Conservation (phyloP, 2,797 vertebrate species). For the Leptodactylus fallax region DNA sequence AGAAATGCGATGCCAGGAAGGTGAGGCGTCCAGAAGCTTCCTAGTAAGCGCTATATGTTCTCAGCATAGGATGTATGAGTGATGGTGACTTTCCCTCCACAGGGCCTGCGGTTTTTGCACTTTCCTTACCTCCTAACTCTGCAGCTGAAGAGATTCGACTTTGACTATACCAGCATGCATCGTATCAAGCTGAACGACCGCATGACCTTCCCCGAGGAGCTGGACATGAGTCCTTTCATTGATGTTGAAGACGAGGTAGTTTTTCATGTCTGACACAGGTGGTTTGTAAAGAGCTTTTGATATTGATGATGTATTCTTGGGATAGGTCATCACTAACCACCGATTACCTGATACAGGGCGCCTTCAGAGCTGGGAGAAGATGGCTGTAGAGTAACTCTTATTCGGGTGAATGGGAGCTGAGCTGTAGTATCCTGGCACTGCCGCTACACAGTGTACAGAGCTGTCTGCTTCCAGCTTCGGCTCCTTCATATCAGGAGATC, state of each 20-base stretch:
- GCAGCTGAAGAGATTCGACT: conserved; percentile 98
- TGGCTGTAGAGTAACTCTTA: too few species aligned
- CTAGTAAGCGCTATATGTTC: neutral
- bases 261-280: too few species aligned
- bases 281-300: too few species aligned
- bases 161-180: conserved; percentile 99
- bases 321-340: too few species aligned
- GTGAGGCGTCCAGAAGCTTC: conserved; percentile 71
- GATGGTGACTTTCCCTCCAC: conserved; percentile 22
- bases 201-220: conserved; percentile 97
- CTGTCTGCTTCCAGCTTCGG: too few species aligned
- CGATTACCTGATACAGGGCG: too few species aligned
- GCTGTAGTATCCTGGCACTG: too few species aligned
- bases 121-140: conserved; percentile 96
- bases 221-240: conserved; percentile 98
- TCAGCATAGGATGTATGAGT: neutral
- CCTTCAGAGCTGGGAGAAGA: too few species aligned
- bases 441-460: too few species aligned
- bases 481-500: too few species aligned
- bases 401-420: too few species aligned
- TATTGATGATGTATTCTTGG: too few species aligned
- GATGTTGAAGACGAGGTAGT: conserved; percentile 97
- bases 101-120: conserved; percentile 97
- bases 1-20: conserved; percentile 98
- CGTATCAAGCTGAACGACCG: conserved; percentile 98